phyloP scores from a whole-genome alignment of 1,140 invertebrate genomes.

The Penaeus chinensis region DNA sequence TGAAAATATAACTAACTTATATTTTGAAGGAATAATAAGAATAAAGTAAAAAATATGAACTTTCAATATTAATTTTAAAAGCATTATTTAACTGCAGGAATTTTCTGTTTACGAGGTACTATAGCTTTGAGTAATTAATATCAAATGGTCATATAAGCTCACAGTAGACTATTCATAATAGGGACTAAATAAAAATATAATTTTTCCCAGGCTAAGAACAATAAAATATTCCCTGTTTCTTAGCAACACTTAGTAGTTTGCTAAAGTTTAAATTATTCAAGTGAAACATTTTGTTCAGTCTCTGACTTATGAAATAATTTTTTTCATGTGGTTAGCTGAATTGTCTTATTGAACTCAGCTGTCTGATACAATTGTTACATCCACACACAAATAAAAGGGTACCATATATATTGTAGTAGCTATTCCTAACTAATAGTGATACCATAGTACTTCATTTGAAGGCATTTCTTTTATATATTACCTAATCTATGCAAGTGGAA shows the following conservation, averaged over 20 bases:
- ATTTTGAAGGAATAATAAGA: constrained; percentile 25
- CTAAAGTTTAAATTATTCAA: too few relatives aligned
- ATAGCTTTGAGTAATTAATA: too few relatives aligned
- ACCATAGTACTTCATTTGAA: constrained; percentile 49
- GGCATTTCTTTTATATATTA: constrained; percentile 54
- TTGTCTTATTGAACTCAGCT: background rate
- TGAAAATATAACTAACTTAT: constrained; percentile 44
- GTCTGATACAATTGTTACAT: constrained; percentile 14
- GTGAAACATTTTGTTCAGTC: background rate
- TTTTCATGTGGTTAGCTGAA: background rate
- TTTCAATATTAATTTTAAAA: constrained; percentile 12
- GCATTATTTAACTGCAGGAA: constrained; percentile 15
- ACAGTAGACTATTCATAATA: too few relatives aligned
- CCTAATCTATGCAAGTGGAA: constrained; percentile 55
- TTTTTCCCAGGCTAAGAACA: background rate
- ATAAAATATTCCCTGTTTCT: background rate
- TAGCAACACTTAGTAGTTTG: constrained; percentile 11
- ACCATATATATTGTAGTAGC: constrained; percentile 50
- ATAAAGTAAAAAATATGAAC: constrained; percentile 8
- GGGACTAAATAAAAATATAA: too few relatives aligned
- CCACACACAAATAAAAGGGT: constrained; percentile 34
- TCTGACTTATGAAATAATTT: background rate
- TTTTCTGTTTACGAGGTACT: background rate
- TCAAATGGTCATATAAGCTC: too few relatives aligned
- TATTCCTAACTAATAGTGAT: constrained; percentile 48